Evolutionary conservation across 2,113 vertebrate species (phyloP), one percentile per base, ranked within the genome.

Genomic region (Strigops habroptila): DNA sequence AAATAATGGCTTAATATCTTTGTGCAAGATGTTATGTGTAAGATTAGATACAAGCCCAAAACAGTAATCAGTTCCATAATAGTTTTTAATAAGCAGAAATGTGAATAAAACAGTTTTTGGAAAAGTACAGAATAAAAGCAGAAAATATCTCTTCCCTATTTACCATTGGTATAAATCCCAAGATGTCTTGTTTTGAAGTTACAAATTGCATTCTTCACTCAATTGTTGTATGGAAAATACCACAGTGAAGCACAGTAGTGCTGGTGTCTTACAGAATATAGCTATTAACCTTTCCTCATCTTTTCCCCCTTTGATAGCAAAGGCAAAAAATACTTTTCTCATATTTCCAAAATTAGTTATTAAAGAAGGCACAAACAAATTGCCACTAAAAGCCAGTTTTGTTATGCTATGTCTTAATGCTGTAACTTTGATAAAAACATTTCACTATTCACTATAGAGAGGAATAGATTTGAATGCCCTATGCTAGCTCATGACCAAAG

Each of bases 81-180:
- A 21, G 12, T 23, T 78, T 96, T 97, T 94, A 95, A 93, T 91
- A 31, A 84, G 57, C 83, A 80, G 41, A 84, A 49, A 63, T 59
- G n/a, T 55, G 46, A 95, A 88, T 31, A 64, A 82, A 91, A 49
- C 8, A 65, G 6, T 10, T 77, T 88, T 65, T 55, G 82, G 55
- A 93, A 82, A 59, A 76, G 57, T 63, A 82, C 3, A 73, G 33
- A 53, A 69, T 77, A 88, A 82, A 97, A 90, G 41, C 44, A 92
- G 83, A 74, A 91, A 81, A 60, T 49, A 37, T 33, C 55, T 82
- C 63, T 49, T 76, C 64, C 64, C 64, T 75, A 35, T 44, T 51
- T 83, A 78, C 19, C 14, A 75, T 28, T 59, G 64, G 16, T 80
- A 48, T 52, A 60, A 93, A 88, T 63, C 5, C 33, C 25, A 85